Conservation (phyloP, 2,797 vertebrate genomes). For the Lemur catta region DNA sequence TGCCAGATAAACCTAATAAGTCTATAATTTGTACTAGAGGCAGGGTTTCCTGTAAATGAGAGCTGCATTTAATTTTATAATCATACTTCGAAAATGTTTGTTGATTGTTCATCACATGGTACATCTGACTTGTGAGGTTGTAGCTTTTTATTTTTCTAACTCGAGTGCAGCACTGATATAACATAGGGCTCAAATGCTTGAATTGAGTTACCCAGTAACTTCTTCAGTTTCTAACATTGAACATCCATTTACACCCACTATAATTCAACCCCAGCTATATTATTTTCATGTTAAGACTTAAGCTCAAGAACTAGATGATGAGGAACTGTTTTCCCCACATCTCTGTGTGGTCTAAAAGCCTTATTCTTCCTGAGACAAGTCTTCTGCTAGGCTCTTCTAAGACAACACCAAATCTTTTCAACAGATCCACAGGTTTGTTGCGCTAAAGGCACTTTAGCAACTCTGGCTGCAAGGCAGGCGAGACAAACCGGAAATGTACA, state of each 20-base stretch:
- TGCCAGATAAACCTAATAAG: conserved; percentile 78
- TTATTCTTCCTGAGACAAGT: neutral
- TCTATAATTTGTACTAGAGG: conserved; percentile 82
- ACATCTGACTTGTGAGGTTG: neutral
- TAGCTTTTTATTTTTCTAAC: neutral
- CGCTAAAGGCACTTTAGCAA: neutral
- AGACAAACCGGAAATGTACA: neutral
- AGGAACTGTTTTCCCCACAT: neutral
- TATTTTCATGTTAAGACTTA: neutral
- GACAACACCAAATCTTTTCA: conserved; percentile 17
- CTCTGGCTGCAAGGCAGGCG: neutral
- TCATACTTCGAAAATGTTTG: conserved; percentile 25
- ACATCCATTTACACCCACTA: neutral
- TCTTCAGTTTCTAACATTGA: neutral
- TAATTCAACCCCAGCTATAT: neutral
- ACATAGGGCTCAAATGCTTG: neutral
- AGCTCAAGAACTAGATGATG: neutral
- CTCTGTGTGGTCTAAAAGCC: neutral
- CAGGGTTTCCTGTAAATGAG: conserved; percentile 56
- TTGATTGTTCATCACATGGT: conserved; percentile 44
- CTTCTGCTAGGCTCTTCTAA: neutral
- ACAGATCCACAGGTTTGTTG: neutral
- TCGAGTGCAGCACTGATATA: neutral
- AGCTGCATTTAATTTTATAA: conserved; percentile 65
- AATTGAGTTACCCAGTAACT: neutral